A percentile compares a stretch with the other conserved stretches of the same genome.
Conservation (phyloP, 2,888 invertebrate genomes). For the Cylindroiulus punctatus region DNA sequence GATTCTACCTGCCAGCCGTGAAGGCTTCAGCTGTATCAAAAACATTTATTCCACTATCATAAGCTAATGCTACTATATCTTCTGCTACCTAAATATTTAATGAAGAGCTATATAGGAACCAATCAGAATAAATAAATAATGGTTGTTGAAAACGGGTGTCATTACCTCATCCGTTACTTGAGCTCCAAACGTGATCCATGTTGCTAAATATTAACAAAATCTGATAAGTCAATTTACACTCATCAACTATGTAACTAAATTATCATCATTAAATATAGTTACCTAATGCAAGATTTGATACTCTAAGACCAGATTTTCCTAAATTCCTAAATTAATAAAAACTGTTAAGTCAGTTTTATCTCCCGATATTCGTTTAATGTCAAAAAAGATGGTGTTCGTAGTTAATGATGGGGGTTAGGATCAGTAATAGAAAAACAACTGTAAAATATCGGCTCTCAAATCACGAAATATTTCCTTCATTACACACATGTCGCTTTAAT, state of each 20-base stretch:
- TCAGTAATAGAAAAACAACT: too few relatives aligned
- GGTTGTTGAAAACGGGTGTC: conserved; percentile 17
- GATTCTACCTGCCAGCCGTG: conserved; percentile 71
- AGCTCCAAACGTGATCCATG: conserved; percentile 87
- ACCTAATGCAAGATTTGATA: conserved; percentile 92
- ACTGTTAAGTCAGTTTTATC: background rate
- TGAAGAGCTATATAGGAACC: conserved; percentile 32
- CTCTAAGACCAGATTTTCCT: conserved; percentile 93
- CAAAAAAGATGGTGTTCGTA: too few relatives aligned
- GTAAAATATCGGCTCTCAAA: too few relatives aligned
- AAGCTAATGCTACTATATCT: conserved; percentile 88
- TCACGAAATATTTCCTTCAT: too few relatives aligned
- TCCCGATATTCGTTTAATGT: too few relatives aligned
- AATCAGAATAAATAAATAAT: conserved; percentile 23
- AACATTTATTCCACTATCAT: conserved; percentile 95
- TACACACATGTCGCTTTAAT: too few relatives aligned
- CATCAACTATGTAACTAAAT: background rate
- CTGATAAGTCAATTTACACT: conserved; percentile 42
- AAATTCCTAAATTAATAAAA: conserved; percentile 75
- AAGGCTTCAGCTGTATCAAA: conserved; percentile 94
- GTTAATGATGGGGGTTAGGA: too few relatives aligned
- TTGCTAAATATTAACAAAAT: conserved; percentile 70
- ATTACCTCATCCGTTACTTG: conserved; percentile 67
- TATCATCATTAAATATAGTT: conserved; percentile 62
- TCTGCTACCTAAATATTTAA: conserved; percentile 73